A percentile compares a stretch with the other conserved stretches of the same genome.
phyloP scores from a whole-genome alignment of 37 sponge, comb jelly and placozoan species.

The Lycopodina hypogea region DNA sequence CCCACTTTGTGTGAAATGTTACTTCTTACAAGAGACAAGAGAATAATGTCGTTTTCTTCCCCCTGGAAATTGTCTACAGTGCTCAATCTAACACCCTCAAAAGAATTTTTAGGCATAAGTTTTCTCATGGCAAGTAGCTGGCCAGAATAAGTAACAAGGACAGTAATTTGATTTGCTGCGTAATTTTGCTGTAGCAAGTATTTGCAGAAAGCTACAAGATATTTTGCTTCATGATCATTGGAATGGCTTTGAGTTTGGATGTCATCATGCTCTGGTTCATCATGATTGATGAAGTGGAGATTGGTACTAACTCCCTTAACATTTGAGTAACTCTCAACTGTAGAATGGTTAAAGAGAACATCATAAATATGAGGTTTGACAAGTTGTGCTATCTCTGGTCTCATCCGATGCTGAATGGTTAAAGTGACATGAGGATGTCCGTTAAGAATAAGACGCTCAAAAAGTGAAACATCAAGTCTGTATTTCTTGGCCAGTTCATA shows the following conservation, averaged over 20 bases:
- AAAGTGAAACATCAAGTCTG: constrained; percentile 81
- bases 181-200: constrained; percentile 76
- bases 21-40: constrained; percentile 84
- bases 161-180: constrained; percentile 64
- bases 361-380: constrained; percentile 78
- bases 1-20: constrained; percentile 63
- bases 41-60: constrained; percentile 92
- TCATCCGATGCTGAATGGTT: constrained; percentile 84
- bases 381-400: constrained; percentile 82
- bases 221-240: constrained; percentile 79
- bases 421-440: constrained; percentile 69
- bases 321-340: constrained; percentile 48
- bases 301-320: constrained; percentile 63
- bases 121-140: constrained; percentile 62
- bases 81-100: constrained; percentile 58
- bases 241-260: constrained; percentile 51
- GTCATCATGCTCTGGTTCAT: constrained; percentile 34
- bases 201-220: constrained; percentile 50
- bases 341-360: constrained; percentile 40
- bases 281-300: constrained; percentile 67
- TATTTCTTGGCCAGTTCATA: constrained; percentile 73
- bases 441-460: constrained; percentile 74
- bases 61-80: constrained; percentile 94
- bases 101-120: constrained; percentile 36
- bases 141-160: constrained; percentile 81